Conservation (phyloP, 2,113 vertebrate species). For the Spheniscus mendiculus region DNA sequence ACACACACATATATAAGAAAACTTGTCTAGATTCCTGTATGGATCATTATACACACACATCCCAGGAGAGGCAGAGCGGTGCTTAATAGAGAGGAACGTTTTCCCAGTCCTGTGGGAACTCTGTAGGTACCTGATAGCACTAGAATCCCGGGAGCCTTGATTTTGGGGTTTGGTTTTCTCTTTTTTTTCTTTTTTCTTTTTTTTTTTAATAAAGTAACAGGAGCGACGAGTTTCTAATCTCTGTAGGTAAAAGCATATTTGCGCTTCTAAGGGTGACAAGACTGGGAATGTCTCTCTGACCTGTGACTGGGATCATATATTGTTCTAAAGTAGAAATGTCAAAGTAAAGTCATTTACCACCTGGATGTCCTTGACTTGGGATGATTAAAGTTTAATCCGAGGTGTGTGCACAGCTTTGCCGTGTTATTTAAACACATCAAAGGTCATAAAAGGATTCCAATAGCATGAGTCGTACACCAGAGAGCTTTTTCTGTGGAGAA, state of each 20-base stretch:
- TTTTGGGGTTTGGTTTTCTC: background rate
- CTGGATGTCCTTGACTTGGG: constrained; percentile 78
- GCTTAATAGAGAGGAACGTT: background rate
- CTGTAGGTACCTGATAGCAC: background rate
- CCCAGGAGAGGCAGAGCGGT: background rate
- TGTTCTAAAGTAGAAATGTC: constrained; percentile 69
- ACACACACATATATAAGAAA: background rate
- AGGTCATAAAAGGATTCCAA: constrained; percentile 77
- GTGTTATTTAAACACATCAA: constrained; percentile 78
- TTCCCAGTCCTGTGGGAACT: background rate
- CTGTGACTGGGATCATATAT: constrained; percentile 51
- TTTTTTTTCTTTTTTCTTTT: rapidly evolving
- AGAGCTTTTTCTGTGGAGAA: constrained; percentile 17
- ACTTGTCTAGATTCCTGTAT: background rate
- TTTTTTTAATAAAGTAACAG: background rate
- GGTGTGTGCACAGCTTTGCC: constrained; percentile 74
- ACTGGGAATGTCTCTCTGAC: constrained; percentile 3
- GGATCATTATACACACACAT: background rate
- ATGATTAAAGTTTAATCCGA: constrained; percentile 83
- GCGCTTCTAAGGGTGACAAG: background rate
- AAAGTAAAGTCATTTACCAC: constrained; percentile 79
- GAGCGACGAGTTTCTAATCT: background rate
- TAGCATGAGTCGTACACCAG: constrained; percentile 30
- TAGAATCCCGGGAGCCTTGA: background rate
- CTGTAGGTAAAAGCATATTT: background rate